Conservation (phyloP, 1,140 invertebrate species). For the Ceratina calcarata region DNA sequence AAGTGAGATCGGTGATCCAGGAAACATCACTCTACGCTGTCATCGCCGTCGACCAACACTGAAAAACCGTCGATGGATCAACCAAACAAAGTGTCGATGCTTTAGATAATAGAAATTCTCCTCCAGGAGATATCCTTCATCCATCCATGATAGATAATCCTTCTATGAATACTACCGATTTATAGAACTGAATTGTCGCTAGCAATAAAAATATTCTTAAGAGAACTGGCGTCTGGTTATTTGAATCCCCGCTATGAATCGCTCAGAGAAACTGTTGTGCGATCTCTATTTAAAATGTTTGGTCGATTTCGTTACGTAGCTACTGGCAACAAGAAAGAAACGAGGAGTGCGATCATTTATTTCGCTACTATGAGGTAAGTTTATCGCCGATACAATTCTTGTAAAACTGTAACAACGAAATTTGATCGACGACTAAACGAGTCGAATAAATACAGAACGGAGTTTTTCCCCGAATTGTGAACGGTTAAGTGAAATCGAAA, state of each 20-base stretch:
- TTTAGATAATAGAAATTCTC: constrained; percentile 7
- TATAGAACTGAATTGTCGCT: background rate
- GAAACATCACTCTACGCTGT: constrained; percentile 35
- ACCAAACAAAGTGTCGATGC: constrained; percentile 18
- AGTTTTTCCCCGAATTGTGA: no score
- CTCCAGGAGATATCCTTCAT: no score
- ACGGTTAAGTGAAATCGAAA: no score
- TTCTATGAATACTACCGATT: no score
- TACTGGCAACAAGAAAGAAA: constrained; percentile 52
- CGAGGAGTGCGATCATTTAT: constrained; percentile 16
- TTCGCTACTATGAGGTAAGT: constrained; percentile 54
- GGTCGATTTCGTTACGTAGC: constrained; percentile 60
- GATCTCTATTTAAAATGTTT: constrained; percentile 47
- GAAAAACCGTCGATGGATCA: background rate
- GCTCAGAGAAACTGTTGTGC: background rate
- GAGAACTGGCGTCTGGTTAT: background rate
- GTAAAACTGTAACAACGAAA: background rate
- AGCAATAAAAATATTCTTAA: constrained; percentile 1
- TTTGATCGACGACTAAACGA: background rate
- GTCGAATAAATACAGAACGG: background rate
- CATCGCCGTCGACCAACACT: background rate
- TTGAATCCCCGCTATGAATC: no score
- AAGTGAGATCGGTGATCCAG: constrained; percentile 10
- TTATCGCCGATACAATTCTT: constrained; percentile 43
- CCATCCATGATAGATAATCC: no score